These are phyloP conservation scores for Acrocephalus kingi DNA, from an alignment of 2,113 vertebrate species.

Conservation along the genomic window DNA sequence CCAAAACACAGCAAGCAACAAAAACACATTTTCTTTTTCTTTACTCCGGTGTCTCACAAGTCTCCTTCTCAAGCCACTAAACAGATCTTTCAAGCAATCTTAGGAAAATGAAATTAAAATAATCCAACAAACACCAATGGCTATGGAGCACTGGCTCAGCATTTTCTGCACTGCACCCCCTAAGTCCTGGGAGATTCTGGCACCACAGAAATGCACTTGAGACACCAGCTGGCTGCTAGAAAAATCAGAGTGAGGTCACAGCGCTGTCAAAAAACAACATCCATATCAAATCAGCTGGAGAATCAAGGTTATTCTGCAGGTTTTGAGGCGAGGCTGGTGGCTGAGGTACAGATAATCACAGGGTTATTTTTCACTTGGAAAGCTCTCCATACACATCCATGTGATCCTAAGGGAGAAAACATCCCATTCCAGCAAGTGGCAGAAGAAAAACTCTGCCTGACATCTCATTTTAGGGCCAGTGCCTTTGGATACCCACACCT, in stretches of 20 bases:
- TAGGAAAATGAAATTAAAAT: background rate
- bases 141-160: background rate
- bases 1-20: background rate
- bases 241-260: background rate
- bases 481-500: background rate
- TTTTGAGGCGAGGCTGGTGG: background rate
- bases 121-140: background rate
- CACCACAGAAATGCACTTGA: background rate
- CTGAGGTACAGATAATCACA: background rate
- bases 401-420: background rate
- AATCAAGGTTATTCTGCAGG: background rate
- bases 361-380: background rate
- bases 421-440: background rate
- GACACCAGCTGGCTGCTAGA: background rate
- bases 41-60: background rate
- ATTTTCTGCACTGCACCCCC: background rate
- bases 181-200: background rate
- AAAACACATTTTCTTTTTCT: background rate
- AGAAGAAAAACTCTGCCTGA: background rate
- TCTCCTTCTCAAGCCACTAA: conserved; percentile 1
- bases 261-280: background rate
- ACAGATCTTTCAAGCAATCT: background rate
- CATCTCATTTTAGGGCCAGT: background rate
- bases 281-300: background rate
- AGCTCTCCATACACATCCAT: background rate